Evolutionary conservation across 2,113 vertebrate genomes (phyloP), one percentile per base, ranked within the genome.

Genomic region (Chionomys nivalis): DNA sequence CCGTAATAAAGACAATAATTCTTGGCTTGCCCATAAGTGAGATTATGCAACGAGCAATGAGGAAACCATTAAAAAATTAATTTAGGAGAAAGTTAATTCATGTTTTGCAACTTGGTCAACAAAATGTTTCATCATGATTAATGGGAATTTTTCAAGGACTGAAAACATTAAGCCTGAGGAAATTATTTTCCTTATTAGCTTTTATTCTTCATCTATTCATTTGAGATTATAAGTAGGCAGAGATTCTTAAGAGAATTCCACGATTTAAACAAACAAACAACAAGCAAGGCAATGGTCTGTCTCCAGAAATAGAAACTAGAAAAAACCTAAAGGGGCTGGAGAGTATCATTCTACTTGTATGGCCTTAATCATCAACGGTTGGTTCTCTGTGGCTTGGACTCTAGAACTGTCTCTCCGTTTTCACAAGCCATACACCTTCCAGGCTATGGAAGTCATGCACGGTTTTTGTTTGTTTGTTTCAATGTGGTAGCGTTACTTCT

Each of bases 21-120:
- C 89, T 97, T 91, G 85, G 82, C 92, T 90, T 96, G 68, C 73
- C 85, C 65, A 68, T 82, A 91, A 92, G 39, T 36, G 77, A 92
- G 76, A 81, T 96, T 98, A 97, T 87, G 94, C 92, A 97, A 97
- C 89, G 73, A 94, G 78, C 91, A 95, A 97, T 81, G 70, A 97
- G 86, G 72, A 96, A 97, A 94, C 68, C 89, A 89, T 96, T 95
- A 93, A 88, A 95, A 97, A 93, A 95, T 97, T 97, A 97, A 98
- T 97, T 96, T 97, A 95, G 94, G 96, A 83, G 91, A 93, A 94
- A 97, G 83, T 94, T 97, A 97, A 97, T 97, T 66, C 49, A 42
- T 90, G 78, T 94, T 96, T 94, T 97, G 76, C 95, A 96, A 81
- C 65, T 96, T 94, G 89, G 96, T 97, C 96, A 96, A 96, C 89